Evolutionary conservation across 2,797 vertebrate species (phyloP).

Genomic region (Sylvilagus floridanus): DNA sequence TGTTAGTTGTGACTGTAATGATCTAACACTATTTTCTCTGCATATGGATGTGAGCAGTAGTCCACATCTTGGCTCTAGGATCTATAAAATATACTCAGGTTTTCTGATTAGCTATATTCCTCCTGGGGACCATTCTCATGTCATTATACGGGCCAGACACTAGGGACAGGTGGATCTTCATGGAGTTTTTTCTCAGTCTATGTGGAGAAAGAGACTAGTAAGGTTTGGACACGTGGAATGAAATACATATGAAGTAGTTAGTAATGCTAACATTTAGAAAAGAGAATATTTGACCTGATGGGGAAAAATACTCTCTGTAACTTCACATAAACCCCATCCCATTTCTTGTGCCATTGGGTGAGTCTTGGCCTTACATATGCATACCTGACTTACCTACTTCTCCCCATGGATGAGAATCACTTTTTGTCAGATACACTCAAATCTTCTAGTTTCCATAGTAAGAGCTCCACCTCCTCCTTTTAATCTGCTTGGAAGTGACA

Average conservation of each 20-base stretch:
- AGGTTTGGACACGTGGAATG: too few species aligned
- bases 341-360: background rate
- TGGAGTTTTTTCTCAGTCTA: background rate
- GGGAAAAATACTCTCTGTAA: constrained; percentile 14
- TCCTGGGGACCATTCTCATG: background rate
- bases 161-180: background rate
- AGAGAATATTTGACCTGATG: background rate
- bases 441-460: background rate
- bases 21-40: background rate
- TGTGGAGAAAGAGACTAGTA: background rate
- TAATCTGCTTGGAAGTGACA: background rate
- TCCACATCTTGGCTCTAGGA: background rate
- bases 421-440: background rate
- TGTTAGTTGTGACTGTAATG: background rate
- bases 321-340: background rate
- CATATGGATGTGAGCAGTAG: background rate
- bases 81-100: background rate
- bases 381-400: background rate
- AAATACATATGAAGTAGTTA: background rate
- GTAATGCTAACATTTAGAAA: background rate
- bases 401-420: accelerated
- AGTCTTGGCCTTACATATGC: background rate
- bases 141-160: background rate
- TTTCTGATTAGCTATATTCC: background rate
- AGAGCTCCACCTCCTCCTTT: background rate